These are phyloP conservation scores for Tachuris rubrigastra DNA, from an alignment of 2,113 vertebrate genomes.

Conservation along the genomic window DNA sequence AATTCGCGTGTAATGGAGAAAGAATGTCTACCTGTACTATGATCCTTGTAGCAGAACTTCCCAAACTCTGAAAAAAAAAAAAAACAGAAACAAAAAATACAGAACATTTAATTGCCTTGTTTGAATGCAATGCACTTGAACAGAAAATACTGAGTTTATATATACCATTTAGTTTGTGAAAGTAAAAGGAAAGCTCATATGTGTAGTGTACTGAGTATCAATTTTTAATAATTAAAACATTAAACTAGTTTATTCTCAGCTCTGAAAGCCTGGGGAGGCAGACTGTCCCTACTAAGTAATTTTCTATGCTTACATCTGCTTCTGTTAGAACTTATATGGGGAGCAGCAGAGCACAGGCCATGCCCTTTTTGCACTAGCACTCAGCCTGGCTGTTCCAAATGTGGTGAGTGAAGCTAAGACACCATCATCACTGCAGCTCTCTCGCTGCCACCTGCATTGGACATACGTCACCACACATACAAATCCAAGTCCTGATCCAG, in stretches of 20 bases:
- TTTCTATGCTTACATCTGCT: neutral
- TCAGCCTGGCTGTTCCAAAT: neutral
- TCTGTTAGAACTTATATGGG: neutral
- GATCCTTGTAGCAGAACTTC: slow-evolving; percentile 53
- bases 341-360: neutral
- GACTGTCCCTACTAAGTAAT: neutral
- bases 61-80: slow-evolving; percentile 40
- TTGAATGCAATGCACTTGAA: neutral
- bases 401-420: neutral
- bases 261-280: neutral
- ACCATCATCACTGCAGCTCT: neutral
- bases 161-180: neutral
- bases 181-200: neutral
- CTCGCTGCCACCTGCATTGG: neutral
- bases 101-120: neutral
- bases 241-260: neutral
- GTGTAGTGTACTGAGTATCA: neutral
- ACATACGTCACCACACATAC: neutral
- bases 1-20: neutral
- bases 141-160: neutral
- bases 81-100: neutral
- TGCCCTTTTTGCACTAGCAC: neutral
- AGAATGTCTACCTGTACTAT: slow-evolving; percentile 46
- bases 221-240: neutral
- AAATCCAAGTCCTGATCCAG: neutral